These are phyloP conservation scores for Anomalospiza imberbis DNA, from an alignment of 2,797 vertebrate genomes.

Conservation along the genomic window DNA sequence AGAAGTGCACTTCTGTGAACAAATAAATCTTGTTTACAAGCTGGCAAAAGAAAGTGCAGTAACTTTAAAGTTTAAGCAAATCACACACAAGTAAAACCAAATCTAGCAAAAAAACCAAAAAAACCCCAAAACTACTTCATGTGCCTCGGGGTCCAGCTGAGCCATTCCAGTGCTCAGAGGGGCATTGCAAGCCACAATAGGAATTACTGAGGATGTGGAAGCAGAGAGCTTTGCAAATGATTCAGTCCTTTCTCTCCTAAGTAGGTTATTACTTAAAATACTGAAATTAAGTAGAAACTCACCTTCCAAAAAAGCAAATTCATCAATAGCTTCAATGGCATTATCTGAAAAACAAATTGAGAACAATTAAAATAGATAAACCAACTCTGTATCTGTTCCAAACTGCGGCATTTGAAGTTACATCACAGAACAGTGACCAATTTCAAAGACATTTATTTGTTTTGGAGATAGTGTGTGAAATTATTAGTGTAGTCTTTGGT, in stretches of 20 bases:
- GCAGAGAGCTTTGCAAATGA: not conserved
- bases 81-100: not conserved
- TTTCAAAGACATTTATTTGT: not conserved
- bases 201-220: not conserved
- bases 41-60: not conserved
- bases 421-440: not conserved
- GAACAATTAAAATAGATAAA: not conserved
- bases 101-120: not conserved
- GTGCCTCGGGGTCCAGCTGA: not conserved
- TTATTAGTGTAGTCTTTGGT: not conserved
- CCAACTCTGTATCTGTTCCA: not conserved
- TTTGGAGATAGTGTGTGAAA: not conserved
- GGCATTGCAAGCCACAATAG: not conserved
- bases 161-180: not conserved
- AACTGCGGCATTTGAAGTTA: not conserved
- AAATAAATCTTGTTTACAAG: not conserved
- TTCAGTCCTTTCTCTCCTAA: not conserved
- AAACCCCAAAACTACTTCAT: not conserved
- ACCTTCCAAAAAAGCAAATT: conserved; percentile 98
- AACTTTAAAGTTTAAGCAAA: not conserved
- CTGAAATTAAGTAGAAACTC: conserved; percentile 28
- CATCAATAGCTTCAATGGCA: conserved; percentile 93
- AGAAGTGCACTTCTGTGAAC: not conserved
- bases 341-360: conserved; percentile 81
- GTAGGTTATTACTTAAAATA: not conserved